Evolutionary conservation across 2,113 vertebrate species (phyloP).

Genomic region (Empidonax alnorum): DNA sequence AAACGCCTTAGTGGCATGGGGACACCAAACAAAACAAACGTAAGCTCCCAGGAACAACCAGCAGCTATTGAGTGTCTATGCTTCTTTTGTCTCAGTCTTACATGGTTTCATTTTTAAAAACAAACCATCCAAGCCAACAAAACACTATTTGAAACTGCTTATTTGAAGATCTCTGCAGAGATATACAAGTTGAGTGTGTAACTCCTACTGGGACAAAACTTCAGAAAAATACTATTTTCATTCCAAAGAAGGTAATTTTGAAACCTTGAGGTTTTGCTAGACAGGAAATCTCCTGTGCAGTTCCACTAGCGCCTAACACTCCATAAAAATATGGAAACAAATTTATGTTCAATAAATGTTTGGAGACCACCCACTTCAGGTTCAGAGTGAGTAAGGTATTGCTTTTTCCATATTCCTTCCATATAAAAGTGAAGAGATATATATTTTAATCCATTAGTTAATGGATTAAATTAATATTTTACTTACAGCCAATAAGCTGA

Average conservation of each 20-base stretch:
- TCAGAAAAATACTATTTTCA: background rate
- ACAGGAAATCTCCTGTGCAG: background rate
- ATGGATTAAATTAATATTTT: background rate
- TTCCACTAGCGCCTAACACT: background rate
- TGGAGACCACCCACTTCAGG: background rate
- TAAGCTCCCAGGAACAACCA: rapidly evolving
- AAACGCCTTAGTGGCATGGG: background rate
- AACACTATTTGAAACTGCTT: background rate
- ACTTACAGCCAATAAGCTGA: background rate
- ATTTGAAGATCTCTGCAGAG: background rate
- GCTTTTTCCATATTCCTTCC: background rate
- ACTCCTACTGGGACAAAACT: background rate
- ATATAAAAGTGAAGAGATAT: background rate
- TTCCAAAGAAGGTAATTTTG: background rate
- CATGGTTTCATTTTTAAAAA: background rate
- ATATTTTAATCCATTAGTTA: background rate
- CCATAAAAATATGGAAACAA: background rate
- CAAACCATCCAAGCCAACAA: background rate
- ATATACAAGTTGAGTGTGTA: background rate
- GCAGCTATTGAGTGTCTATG: background rate
- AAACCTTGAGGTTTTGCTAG: background rate
- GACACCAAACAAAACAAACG: background rate
- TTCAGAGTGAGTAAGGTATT: background rate
- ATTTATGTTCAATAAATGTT: background rate
- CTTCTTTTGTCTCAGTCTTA: background rate